Evolutionary conservation across 2,797 vertebrate genomes (phyloP).

Genomic region (Thunnus albacares): DNA sequence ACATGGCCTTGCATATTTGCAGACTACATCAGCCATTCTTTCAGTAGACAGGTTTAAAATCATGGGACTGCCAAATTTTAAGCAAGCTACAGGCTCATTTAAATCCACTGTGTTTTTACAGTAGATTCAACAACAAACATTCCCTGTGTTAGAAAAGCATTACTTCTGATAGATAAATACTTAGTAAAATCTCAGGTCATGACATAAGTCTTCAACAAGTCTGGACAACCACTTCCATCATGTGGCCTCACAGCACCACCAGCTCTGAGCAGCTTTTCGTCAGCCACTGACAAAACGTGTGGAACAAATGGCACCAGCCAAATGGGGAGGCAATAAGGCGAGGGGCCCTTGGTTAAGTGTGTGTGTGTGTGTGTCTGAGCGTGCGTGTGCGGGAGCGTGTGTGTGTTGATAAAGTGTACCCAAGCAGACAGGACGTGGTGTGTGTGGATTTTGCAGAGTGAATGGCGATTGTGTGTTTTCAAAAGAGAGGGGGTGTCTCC

Average conservation of each 20-base stretch:
- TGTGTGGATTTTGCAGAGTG: slow-evolving; percentile 82
- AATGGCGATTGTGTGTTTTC: slow-evolving; percentile 81
- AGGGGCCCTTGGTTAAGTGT: slow-evolving; percentile 69
- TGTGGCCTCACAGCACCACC: slow-evolving; percentile 62
- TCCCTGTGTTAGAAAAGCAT: slow-evolving; percentile 2
- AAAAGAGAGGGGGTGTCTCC: slow-evolving; percentile 75
- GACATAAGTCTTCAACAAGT: slow-evolving; percentile 48
- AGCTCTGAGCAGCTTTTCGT: slow-evolving; percentile 56
- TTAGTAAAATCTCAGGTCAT: slow-evolving; percentile 44
- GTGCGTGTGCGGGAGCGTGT: slow-evolving; percentile 57
- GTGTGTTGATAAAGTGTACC: slow-evolving; percentile 77
- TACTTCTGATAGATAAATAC: slow-evolving; percentile 21
- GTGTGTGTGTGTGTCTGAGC: slow-evolving; percentile 51
- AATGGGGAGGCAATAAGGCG: slow-evolving; percentile 75
- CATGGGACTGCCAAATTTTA: no score
- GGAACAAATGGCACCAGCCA: slow-evolving; percentile 81
- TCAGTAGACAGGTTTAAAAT: no score
- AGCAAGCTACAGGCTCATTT: no score
- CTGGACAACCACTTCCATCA: slow-evolving; percentile 57
- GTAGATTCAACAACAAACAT: slow-evolving; percentile 6
- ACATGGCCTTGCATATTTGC: background rate
- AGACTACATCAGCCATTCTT: no score
- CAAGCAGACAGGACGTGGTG: slow-evolving; percentile 78
- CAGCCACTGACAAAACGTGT: slow-evolving; percentile 68
- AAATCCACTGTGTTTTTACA: background rate